A percentile compares a stretch with the other conserved stretches of the same genome.
Conservation (phyloP, 1,140 invertebrate species). For the Paraescarpia echinospica region DNA sequence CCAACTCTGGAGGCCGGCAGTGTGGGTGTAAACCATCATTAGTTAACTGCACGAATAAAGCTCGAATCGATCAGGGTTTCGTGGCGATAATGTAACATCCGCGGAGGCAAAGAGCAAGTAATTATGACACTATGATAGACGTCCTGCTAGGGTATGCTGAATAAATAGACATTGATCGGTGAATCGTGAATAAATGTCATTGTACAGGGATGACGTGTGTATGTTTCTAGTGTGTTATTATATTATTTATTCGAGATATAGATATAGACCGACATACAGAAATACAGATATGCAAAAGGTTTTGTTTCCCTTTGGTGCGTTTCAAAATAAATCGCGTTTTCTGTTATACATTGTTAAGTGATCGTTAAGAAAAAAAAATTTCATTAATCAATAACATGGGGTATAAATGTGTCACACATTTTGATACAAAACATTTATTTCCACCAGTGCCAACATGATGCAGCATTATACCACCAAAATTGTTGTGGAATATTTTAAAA, state of each 20-base stretch:
- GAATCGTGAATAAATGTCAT: background rate
- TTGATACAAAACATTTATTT: too few species aligned
- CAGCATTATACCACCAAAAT: too few species aligned
- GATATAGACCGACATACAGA: background rate
- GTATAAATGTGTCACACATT: too few species aligned
- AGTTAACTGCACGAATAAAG: background rate
- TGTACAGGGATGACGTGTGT: background rate
- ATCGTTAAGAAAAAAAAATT: too few species aligned
- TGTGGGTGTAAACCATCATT: background rate
- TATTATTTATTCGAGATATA: background rate
- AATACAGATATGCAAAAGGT: background rate
- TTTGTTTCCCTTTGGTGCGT: too few species aligned
- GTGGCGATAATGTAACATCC: background rate
- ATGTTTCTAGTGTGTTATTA: background rate
- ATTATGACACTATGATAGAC: background rate
- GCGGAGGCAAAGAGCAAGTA: background rate
- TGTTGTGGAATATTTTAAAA: too few species aligned
- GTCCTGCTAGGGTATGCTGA: background rate
- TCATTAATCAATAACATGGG: too few species aligned
- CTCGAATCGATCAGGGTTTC: background rate
- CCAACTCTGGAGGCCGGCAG: background rate
- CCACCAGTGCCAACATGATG: too few species aligned
- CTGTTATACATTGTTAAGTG: too few species aligned
- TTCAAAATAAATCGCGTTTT: too few species aligned
- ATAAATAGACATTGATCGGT: background rate